Evolutionary conservation across 1,140 invertebrate species (phyloP).

Genomic region (Zaprionus ornatus): DNA sequence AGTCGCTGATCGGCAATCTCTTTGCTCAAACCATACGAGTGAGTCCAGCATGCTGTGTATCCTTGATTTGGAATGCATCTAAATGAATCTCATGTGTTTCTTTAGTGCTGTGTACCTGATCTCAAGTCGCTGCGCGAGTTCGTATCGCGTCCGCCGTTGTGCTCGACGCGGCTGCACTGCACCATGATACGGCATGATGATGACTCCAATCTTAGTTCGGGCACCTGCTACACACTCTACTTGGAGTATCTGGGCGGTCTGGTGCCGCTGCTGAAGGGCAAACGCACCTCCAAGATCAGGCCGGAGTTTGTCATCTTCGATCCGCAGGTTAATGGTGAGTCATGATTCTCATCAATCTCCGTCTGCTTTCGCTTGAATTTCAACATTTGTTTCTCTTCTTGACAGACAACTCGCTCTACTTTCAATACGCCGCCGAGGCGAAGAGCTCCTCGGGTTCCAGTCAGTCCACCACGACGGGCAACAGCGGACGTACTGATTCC

Average conservation of each 20-base stretch:
- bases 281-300: conserved; percentile 97
- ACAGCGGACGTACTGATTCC: conserved; percentile 86
- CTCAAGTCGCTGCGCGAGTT: conserved; percentile 94
- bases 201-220: conserved; percentile 87
- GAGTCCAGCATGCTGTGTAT: conserved; percentile 61
- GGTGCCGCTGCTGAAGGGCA: conserved; percentile 97
- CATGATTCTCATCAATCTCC: not conserved
- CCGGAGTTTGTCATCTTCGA: conserved; percentile 99
- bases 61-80: not conserved
- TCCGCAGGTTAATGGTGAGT: conserved; percentile 91
- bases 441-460: conserved; percentile 85
- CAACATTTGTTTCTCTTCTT: not conserved
- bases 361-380: not conserved
- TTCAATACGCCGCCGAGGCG: conserved; percentile 83
- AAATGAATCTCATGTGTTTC: not conserved
- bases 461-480: conserved; percentile 84
- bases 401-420: conserved; percentile 72
- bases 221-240: conserved; percentile 97
- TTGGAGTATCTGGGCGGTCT: conserved; percentile 98
- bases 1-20: conserved; percentile 92
- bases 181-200: conserved; percentile 98
- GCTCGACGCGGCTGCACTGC: conserved; percentile 94
- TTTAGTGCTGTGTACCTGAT: conserved; percentile 96
- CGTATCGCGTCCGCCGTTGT: conserved; percentile 94
- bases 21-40: conserved; percentile 98